Evolutionary conservation across 2,888 invertebrate genomes (phyloP), one percentile per base, ranked within the genome.

Genomic region (Ectemnius continuus): DNA sequence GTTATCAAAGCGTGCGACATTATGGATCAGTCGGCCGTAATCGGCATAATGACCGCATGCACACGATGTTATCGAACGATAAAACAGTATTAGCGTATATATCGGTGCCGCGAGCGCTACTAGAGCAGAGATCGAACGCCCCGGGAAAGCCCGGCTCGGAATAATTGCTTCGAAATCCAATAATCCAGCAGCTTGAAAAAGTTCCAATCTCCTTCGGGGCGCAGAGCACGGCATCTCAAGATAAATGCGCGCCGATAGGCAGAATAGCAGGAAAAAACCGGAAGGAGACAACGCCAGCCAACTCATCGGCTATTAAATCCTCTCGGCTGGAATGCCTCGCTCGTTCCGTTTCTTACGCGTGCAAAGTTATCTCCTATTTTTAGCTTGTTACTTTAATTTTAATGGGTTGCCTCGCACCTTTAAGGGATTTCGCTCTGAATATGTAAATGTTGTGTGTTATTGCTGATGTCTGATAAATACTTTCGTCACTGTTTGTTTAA

Each of bases 1-100:
- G 84, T 83, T 87, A 88, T 88, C 88, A 87, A 87, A 86, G 83
- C 84, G 85, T 85, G 85, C 82, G 6, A 36, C 83, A 84, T 87
- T 86, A 85, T 85, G 83, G 83, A 80, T 84, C 83, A 85, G 73
- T 66, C 74, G 63, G 62, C 56, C 73, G 75, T 76, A 71, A 73
- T 71, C 79, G 61, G 66, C 67, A 75, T 79, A 84, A 80, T 77
- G 79, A 81, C 73, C 78, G 80, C 78, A 79, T 81, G 79, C 67
- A 71, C 76, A 67, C 75, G 72, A 75, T 75, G 73, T 79, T 81
- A 83, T 83, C 81, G 76, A 79, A 70, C 84, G 82, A 84, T 86
- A 85, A 85, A 87, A 79, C 81, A 81, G 79, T 78, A 84, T 85
- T 84, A 85, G 77, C 72, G 73, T 78, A 80, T 83, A 72, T 78